phyloP scores from a whole-genome alignment of 2,888 invertebrate species.

The Diadromus collaris region DNA sequence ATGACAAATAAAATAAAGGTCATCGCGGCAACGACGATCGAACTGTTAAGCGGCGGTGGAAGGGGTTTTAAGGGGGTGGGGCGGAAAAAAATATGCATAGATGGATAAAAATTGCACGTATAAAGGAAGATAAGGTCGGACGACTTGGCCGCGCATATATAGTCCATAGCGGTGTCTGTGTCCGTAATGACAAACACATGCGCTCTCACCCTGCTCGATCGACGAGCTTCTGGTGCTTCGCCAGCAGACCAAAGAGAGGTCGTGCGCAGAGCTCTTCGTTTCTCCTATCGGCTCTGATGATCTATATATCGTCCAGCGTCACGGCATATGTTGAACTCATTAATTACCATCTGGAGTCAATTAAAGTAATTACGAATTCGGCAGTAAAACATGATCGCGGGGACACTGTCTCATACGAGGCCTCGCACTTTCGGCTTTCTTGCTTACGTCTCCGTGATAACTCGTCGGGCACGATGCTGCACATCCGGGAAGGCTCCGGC shows the following conservation, averaged over 20 bases:
- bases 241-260: constrained; percentile 64
- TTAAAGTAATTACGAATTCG: constrained; percentile 77
- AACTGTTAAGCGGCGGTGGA: neutral
- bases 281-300: constrained; percentile 55
- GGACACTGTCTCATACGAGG: neutral
- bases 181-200: constrained; percentile 78
- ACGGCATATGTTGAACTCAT: constrained; percentile 77
- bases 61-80: neutral
- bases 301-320: constrained; percentile 52
- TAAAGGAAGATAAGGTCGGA: constrained; percentile 44
- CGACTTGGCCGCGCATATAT: constrained; percentile 11
- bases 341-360: constrained; percentile 79
- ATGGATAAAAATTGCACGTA: constrained; percentile 12
- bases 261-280: constrained; percentile 45
- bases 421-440: neutral
- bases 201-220: constrained; percentile 62
- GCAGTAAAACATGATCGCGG: constrained; percentile 61
- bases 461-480: neutral
- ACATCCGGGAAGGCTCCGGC: neutral
- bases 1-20: constrained; percentile 2
- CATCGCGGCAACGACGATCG: constrained; percentile 6
- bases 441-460: neutral
- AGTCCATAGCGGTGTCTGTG: constrained; percentile 69
- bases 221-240: constrained; percentile 62
- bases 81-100: constrained; percentile 21